Evolutionary conservation across 1,140 invertebrate species (phyloP).

Genomic region (Lordiphosa clarofinis): DNA sequence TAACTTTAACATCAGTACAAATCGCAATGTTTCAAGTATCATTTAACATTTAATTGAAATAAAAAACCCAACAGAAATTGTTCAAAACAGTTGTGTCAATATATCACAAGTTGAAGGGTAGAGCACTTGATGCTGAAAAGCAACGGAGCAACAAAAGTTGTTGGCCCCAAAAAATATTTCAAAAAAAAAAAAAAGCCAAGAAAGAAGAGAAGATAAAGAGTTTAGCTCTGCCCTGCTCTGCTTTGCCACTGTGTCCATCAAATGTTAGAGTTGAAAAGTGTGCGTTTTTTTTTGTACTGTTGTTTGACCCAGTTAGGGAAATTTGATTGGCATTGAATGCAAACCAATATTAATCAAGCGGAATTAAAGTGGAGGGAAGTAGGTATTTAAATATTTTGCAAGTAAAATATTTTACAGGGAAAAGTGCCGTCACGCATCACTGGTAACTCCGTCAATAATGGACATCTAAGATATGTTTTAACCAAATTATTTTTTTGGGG

Average conservation of each 20-base stretch:
- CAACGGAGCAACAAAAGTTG: background rate
- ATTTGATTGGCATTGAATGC: conserved; percentile 33
- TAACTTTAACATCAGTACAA: too few species aligned
- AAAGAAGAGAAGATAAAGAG: conserved; percentile 1
- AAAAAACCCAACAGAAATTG: conserved; percentile 3
- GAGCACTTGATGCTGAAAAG: conserved; percentile 35
- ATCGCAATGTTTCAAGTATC: background rate
- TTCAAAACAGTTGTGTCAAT: conserved; percentile 48
- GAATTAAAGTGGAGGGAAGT: too few species aligned
- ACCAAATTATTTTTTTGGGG: too few species aligned
- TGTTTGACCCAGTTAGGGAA: conserved; percentile 3
- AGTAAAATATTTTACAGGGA: too few species aligned
- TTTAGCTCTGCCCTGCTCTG: conserved; percentile 1
- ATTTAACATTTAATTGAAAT: conserved; percentile 17
- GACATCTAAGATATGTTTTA: too few species aligned
- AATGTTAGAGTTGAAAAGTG: conserved; percentile 7
- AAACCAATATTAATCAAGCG: conserved; percentile 1
- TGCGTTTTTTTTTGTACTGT: background rate
- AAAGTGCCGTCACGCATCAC: too few species aligned
- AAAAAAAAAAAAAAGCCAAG: too few species aligned
- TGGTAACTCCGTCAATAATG: too few species aligned
- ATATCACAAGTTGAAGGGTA: conserved; percentile 49
- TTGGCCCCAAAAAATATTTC: too few species aligned
- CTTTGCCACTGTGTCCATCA: background rate
- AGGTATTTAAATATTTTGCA: too few species aligned